Base-by-base conservation (phyloP, 92 coral and sea anemone species). In the Porites rus region DNA sequence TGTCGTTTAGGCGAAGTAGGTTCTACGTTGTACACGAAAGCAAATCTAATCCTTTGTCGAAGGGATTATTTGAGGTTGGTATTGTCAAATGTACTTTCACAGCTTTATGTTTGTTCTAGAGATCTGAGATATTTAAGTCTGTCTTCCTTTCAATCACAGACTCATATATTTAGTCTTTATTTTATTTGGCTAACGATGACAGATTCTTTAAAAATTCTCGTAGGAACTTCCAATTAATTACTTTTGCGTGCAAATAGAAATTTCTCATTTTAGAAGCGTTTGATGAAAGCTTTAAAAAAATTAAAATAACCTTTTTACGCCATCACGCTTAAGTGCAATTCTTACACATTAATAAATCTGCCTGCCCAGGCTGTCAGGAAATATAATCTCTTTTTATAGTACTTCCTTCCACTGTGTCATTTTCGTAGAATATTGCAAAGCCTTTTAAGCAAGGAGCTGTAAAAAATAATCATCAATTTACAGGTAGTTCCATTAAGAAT, bases 1-100 rank as follows among this genome's bases (percentile, higher is more conserved):
- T 97, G 99, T 62, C 96, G 99, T n/a, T 86, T 97, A 8, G 99
- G 99, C 4, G 99, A 97, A 75, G 99, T 97, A 66, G 99, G 99
- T 0, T 96, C 98, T n/a, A 97, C 99, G 14, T 69, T 97, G 53
- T 97, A 95, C 93, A 95, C 98, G 1, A 97, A 97, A 82, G 98
- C 99, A 14, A 96, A 95, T 70, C 74, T 97, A 60, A 95, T 97
- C 65, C 92, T 97, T 3, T 97, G 99, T 74, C 93, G 94, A 67
- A 87, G 99, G 61, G 99, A 97, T 72, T 97, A 97, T 79, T 86
- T 97, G 76, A 86, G 99, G 99, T 95, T 76, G 76, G 90, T 65
- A 21, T 46, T 61, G 58, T 31, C 64, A 38, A 81, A 60, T 31
- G 79, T 63, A 51, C 75, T 65, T 74, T 78, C 56, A 73, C 12